phyloP scores from a whole-genome alignment of 2,888 invertebrate species.

The Orthosia gothica region DNA sequence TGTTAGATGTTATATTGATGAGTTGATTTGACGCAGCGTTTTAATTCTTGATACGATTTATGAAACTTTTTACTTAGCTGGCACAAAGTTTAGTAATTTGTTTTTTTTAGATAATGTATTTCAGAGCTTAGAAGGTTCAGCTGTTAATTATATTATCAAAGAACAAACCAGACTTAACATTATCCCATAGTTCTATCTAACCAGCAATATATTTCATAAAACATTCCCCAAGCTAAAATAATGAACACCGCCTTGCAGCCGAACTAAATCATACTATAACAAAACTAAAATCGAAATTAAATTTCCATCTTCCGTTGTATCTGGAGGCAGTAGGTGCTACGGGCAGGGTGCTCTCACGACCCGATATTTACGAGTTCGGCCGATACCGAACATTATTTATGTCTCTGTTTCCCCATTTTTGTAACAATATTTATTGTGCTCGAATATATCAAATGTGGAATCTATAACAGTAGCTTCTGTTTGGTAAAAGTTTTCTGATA shows the following conservation, averaged over 20 bases:
- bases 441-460: constrained; percentile 66
- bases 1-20: background rate
- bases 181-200: background rate
- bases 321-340: constrained; percentile 70
- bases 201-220: constrained; percentile 15
- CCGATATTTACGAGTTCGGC: constrained; percentile 81
- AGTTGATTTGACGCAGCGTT: background rate
- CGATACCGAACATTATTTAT: constrained; percentile 87
- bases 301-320: constrained; percentile 59
- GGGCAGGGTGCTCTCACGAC: constrained; percentile 82
- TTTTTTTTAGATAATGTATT: too few relatives aligned
- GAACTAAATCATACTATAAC: constrained; percentile 47
- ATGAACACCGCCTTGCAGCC: constrained; percentile 24
- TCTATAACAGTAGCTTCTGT: constrained; percentile 62
- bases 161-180: background rate
- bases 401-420: constrained; percentile 85
- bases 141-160: background rate
- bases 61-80: too few relatives aligned
- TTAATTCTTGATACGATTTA: background rate
- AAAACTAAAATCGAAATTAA: constrained; percentile 65
- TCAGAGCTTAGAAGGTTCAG: background rate
- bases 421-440: constrained; percentile 72
- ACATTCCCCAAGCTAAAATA: constrained; percentile 31
- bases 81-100: too few relatives aligned
- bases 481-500: constrained; percentile 62